Evolutionary conservation across 2,888 invertebrate genomes (phyloP), one percentile per base, ranked within the genome.

Genomic region (Sinotaia quadrata): DNA sequence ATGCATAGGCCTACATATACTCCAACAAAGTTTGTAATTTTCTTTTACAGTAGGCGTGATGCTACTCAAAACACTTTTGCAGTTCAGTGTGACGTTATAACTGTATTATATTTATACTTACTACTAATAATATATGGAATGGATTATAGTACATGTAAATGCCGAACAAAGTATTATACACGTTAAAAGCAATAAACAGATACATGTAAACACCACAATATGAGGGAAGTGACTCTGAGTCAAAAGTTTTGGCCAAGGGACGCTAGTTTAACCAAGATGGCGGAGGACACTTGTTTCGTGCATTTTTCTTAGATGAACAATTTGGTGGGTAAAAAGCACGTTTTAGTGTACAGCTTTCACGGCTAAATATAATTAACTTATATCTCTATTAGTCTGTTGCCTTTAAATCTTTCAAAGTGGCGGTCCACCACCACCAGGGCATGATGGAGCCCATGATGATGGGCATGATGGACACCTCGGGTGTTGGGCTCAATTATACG

Each of bases 371-470:
- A 3, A 8, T 8, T 21, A 47, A 47, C 8, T 47, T 47, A 15
- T 8, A 21, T 47, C 7, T 47, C 2, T n/a, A n/a, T n/a, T 12
- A 18, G 7, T n/a, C 47, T 47, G 47, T 47, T 47, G 2, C n/a
- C 24, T 21, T 24, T 47, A 62, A 36, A 21, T 36, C 18, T 2
- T 29, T 65, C 27, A 56, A 41, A 44, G 54, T 65, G 65, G 56
- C 65, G 21, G 65, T 65, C n/a, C 65, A 65, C 47, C 54, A 54
- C 54, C 65, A 65, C 54, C 24, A 54, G 54, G 65, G 65, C 24
- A 56, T 63, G 54, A 51, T 65, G 41, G 65, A 65, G 54, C 65
- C 65, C 54, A 56, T 56, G 65, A 65, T 65, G 33, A 47, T 65
- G 65, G 56, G 65, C n/a, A 65, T 65, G 44, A 47, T 65, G 54